Evolutionary conservation across 2,113 vertebrate species (phyloP), one percentile per base, ranked within the genome.

Genomic region (Aleadryas rufinucha): DNA sequence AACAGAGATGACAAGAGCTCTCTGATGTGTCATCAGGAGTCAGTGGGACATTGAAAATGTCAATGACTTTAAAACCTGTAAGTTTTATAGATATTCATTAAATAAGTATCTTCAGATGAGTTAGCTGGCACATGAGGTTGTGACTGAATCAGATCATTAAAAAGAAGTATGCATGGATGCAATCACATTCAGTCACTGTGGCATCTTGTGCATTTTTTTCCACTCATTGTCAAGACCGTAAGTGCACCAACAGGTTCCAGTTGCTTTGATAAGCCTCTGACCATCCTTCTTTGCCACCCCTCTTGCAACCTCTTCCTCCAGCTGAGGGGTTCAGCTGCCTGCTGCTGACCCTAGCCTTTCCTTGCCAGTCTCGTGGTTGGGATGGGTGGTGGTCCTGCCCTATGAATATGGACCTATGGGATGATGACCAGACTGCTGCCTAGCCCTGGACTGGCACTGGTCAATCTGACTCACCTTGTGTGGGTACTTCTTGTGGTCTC

Each of bases 331-430:
- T 75, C 35, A 87, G 17, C 47, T 50, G 37, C 23, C 30, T 63
- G 39, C 28, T 78, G 47, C 44, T 7, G 15, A 33, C 9, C 15
- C 22, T 28, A 42, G 33, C 26, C 52, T 75, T 52, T 54, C 37
- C 20, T 53, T 64, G 21, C 4, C 7, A 23, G 11, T 33, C 4
- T 3, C 1, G 22, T 33, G 16, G 33, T 9, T 57, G 28, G 7
- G 26, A n/a, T 52, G 35, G 4, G 21, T 47, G 33, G 16, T 53
- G 42, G 23, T 79, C 52, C 22, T 85, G 20, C 28, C 19, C n/a
- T 7, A 2, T 6, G 26, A 22, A 6, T 8, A 28, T 0, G 0
- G 26, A 41, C 7, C 27, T 49, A 0, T 13, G n/a, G 39, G 19
- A 6, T 49, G 49, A 61, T 53, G 18, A 12, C 30, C 24, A 11